Conservation (phyloP, 2,113 vertebrate genomes). For the Dasyprocta punctata region DNA sequence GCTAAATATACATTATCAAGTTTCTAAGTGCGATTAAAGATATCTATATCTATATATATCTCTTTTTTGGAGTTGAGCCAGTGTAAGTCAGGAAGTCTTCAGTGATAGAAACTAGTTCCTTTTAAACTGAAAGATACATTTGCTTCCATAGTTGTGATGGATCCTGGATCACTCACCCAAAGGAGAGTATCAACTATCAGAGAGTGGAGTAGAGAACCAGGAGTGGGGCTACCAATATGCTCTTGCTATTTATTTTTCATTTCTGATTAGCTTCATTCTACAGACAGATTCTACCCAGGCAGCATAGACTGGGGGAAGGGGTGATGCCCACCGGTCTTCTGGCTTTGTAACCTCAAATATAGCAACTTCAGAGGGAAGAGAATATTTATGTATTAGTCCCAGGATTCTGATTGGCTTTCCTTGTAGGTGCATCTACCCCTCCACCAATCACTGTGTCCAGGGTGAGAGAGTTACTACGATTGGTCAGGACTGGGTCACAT, state of each 20-base stretch:
- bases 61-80: not conserved
- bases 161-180: not conserved
- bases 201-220: not conserved
- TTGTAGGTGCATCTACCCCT: not conserved
- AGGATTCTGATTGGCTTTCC: not conserved
- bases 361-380: not conserved
- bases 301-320: not conserved
- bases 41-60: not conserved
- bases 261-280: slow-evolving; percentile 10
- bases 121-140: not conserved
- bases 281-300: not conserved
- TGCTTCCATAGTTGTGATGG: not conserved
- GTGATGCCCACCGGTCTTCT: not conserved
- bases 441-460: not conserved
- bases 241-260: not conserved
- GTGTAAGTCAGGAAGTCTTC: not conserved
- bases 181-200: too few species aligned
- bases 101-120: not conserved
- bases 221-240: accelerated
- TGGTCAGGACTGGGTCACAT: not conserved
- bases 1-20: slow-evolving; percentile 41
- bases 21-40: slow-evolving; percentile 46
- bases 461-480: not conserved
- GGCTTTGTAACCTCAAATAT: not conserved
- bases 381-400: not conserved